Conservation (phyloP, 2,113 vertebrate species). For the Aplodontia rufa region DNA sequence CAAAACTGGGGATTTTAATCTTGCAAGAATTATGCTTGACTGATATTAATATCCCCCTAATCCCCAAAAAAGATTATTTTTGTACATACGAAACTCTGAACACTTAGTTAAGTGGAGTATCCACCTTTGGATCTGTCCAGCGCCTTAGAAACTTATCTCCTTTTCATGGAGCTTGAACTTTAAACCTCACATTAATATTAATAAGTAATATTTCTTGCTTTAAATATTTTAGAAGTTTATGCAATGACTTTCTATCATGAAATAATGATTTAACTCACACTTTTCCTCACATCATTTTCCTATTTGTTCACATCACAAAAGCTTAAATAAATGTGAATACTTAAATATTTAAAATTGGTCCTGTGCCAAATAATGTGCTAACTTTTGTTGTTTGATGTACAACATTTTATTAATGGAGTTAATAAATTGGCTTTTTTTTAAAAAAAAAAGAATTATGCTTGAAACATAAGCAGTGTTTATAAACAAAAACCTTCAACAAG, state of each 20-base stretch:
- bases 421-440: too few species aligned
- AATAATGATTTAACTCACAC: neutral
- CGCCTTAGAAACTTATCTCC: neutral
- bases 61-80: too few species aligned
- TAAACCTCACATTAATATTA: neutral
- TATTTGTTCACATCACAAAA: neutral
- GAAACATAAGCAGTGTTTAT: neutral
- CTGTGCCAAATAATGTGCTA: neutral
- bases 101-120: neutral
- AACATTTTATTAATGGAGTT: too few species aligned
- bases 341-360: neutral
- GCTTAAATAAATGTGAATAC: neutral
- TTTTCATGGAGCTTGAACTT: neutral
- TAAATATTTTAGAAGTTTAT: neutral
- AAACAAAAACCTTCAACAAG: neutral
- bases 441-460: neutral
- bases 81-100: neutral
- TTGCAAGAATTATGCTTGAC: neutral
- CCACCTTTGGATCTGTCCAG: neutral
- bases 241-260: neutral
- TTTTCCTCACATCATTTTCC: neutral
- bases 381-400: neutral
- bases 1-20: neutral
- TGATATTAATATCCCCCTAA: too few species aligned
- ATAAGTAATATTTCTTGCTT: neutral